These are phyloP conservation scores for Clarias macrocephalus DNA, from an alignment of 2,113 vertebrate genomes.

Conservation along the genomic window DNA sequence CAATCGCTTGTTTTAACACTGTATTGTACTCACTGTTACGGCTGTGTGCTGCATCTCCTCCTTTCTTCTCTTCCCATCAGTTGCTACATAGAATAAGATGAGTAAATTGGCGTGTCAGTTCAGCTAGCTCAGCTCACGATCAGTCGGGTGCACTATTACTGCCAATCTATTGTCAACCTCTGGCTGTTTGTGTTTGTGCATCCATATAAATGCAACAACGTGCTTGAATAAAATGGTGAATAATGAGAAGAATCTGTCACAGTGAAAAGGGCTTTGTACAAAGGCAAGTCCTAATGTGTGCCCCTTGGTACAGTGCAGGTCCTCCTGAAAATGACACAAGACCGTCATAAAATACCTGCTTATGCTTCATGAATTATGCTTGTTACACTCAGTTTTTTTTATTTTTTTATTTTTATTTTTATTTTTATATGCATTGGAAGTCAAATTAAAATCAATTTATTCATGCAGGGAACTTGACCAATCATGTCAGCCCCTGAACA, in stretches of 20 bases:
- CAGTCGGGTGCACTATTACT: constrained; percentile 8
- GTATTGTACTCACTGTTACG: neutral
- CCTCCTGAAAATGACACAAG: neutral
- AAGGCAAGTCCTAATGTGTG: neutral
- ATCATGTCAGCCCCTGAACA: neutral
- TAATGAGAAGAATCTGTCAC: constrained; percentile 28
- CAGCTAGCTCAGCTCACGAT: constrained; percentile 24
- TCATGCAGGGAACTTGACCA: neutral
- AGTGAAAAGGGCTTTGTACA: neutral
- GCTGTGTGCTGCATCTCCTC: neutral
- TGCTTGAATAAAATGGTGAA: neutral
- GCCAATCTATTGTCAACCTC: constrained; percentile 23
- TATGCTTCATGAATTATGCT: neutral
- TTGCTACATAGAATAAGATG: constrained; percentile 9
- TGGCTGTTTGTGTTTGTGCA: neutral
- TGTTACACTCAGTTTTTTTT: too few species aligned
- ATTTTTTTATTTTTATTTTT: too few species aligned
- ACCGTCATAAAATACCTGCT: neutral
- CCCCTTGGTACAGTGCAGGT: neutral
- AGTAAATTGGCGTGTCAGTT: constrained; percentile 33
- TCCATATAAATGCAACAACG: neutral
- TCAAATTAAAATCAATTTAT: neutral
- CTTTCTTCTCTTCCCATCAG: neutral
- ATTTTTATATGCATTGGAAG: neutral
- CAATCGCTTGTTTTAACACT: neutral